A percentile compares a stretch with the other conserved stretches of the same genome.
Conservation (phyloP, 2,888 invertebrate species). For the Latrodectus hesperus region DNA sequence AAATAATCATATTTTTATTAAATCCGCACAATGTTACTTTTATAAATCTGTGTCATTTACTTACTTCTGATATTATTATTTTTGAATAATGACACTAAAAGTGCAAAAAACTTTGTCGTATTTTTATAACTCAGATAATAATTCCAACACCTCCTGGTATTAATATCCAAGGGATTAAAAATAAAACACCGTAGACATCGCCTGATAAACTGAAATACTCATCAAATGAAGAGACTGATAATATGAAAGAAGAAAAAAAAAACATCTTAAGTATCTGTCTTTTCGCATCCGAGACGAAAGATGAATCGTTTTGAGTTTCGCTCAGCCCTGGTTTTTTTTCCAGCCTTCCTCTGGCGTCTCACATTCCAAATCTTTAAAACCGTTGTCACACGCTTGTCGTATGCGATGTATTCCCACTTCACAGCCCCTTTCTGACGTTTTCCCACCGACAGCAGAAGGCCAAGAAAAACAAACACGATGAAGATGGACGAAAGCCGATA, state of each 20-base stretch:
- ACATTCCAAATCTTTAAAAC: conserved; percentile 41
- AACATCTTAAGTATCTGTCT: not conserved
- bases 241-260: not conserved
- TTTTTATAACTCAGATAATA: too few relatives aligned
- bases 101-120: too few relatives aligned
- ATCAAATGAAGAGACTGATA: not conserved
- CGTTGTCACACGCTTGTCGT: conserved; percentile 66
- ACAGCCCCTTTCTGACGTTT: conserved; percentile 46
- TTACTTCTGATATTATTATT: too few relatives aligned
- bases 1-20: too few relatives aligned
- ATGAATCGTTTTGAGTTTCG: not conserved
- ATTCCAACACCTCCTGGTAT: too few relatives aligned
- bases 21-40: too few relatives aligned
- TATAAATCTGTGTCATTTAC: too few relatives aligned
- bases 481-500: not conserved
- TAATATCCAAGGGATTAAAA: not conserved
- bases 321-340: not conserved
- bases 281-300: not conserved
- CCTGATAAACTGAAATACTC: not conserved
- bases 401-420: conserved; percentile 58
- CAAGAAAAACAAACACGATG: not conserved
- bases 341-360: not conserved
- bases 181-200: not conserved
- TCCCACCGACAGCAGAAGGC: conserved; percentile 26
- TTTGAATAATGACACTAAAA: too few relatives aligned